Base-by-base conservation (phyloP, 1,140 invertebrate species). In the Agrilus planipennis region DNA sequence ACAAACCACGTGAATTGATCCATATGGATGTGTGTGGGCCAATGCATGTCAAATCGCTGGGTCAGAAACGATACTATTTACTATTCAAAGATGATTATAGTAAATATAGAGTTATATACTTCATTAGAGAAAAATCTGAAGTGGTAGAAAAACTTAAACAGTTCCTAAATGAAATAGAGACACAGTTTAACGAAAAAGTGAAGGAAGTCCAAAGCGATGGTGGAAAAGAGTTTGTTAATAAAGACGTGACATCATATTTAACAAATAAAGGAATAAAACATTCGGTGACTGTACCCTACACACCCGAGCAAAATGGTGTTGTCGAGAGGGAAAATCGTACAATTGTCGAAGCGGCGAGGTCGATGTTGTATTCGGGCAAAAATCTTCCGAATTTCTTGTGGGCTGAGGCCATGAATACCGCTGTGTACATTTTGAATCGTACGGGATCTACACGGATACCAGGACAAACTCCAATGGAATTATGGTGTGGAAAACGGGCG, bases 1-100 rank as follows among this genome's bases (percentile, higher is more conserved):
- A 46, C 2, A 48, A 39, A 36, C 29, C 47, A 23, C 55, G 61
- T 39, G 61, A 67, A 41, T 14, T 71, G 75, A 46, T 81, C 84
- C 41, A 49, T 31, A 19, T 17, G 9, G 43, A 50, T 22, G 45
- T 52, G 18, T 51, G 50, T 42, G 50, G 49, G 34, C 49, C 49
- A 3, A 45, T 48, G 37, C 18, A 41, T 40, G 18, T 38, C 3
- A 27, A 12, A 22, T 49, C 44, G 7, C 22, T 43, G 12, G 41
- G 42, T 6, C 44, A 44, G 35, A 23, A 42, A 11, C 31, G 31
- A 19, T 60, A 57, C 44, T 56, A 56, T 14, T 32, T 60, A 3
- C 50, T 43, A 12, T 58, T 58, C 34, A 57, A 51, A 1, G 52
- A 61, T 14, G 59, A 60, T 28, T 65, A 14, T 56, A 68, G 17